A percentile compares a stretch with the other conserved stretches of the same genome.
Conservation (phyloP, 64 coral and sea anemone genomes). For the Pachyseris speciosa region DNA sequence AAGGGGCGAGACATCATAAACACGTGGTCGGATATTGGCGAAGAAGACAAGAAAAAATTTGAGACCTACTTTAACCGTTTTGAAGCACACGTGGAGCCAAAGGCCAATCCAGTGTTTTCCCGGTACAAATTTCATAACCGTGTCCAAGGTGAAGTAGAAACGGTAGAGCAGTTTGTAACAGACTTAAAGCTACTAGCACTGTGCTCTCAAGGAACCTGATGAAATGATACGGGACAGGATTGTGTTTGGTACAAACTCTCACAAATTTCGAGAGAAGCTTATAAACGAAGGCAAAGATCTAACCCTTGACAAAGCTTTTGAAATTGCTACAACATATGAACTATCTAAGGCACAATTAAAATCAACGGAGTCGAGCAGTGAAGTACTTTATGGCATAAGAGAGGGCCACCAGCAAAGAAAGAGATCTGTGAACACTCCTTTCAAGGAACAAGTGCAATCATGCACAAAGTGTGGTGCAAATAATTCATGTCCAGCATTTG, state of each 20-base stretch:
- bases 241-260: constrained; percentile 18
- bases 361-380: background rate
- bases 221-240: constrained; percentile 53
- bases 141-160: background rate
- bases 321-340: too few relatives aligned
- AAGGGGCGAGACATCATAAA: too few relatives aligned
- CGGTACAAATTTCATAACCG: background rate
- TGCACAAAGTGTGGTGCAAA: background rate
- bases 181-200: background rate
- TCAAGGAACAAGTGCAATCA: background rate
- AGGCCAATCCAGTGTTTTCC: too few relatives aligned
- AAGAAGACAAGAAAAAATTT: constrained; percentile 35
- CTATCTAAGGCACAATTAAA: too few relatives aligned
- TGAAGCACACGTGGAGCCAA: too few relatives aligned
- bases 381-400: background rate
- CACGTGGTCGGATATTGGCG: too few relatives aligned
- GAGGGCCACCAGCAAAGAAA: background rate
- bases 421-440: too few relatives aligned
- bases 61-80: too few relatives aligned
- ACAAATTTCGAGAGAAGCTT: constrained; percentile 9
- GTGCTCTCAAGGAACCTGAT: constrained; percentile 1
- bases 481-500: background rate
- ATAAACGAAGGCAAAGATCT: constrained; percentile 34
- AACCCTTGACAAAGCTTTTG: constrained; percentile 32
- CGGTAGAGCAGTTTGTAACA: too few relatives aligned